These are phyloP conservation scores for Meriones unguiculatus DNA, from an alignment of 2,113 vertebrate genomes.

Conservation along the genomic window DNA sequence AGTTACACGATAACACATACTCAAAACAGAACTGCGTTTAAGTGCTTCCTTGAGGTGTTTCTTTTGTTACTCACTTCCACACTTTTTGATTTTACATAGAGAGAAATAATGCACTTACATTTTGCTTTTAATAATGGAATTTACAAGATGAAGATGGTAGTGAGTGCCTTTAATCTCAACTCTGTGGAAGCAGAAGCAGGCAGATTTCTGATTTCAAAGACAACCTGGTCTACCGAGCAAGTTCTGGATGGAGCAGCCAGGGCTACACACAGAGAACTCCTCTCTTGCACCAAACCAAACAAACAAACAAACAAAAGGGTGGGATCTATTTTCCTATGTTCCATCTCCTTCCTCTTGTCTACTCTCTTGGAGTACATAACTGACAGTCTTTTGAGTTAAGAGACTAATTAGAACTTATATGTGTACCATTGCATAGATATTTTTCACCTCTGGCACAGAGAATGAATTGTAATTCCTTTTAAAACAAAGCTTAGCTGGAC, in stretches of 20 bases:
- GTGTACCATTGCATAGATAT: background rate
- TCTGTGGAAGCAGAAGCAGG: background rate
- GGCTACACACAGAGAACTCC: background rate
- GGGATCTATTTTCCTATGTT: background rate
- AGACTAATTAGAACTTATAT: background rate
- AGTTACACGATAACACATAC: background rate
- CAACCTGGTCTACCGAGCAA: background rate
- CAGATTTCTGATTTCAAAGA: background rate
- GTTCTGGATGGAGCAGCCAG: background rate
- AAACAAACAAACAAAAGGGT: background rate
- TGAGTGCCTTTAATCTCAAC: background rate
- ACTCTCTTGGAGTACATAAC: background rate
- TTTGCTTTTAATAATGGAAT: background rate
- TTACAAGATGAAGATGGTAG: background rate
- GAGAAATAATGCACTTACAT: background rate
- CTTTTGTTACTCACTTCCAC: background rate
- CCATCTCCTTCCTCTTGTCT: background rate
- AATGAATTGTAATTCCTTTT: background rate
- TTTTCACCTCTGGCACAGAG: background rate
- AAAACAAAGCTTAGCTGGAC: background rate
- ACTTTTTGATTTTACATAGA: background rate
- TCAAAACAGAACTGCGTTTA: background rate
- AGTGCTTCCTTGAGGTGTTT: background rate
- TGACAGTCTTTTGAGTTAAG: constrained; percentile 42
- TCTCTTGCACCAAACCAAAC: background rate